Conservation (phyloP, 1,140 invertebrate genomes). For the Ooceraea biroi region DNA sequence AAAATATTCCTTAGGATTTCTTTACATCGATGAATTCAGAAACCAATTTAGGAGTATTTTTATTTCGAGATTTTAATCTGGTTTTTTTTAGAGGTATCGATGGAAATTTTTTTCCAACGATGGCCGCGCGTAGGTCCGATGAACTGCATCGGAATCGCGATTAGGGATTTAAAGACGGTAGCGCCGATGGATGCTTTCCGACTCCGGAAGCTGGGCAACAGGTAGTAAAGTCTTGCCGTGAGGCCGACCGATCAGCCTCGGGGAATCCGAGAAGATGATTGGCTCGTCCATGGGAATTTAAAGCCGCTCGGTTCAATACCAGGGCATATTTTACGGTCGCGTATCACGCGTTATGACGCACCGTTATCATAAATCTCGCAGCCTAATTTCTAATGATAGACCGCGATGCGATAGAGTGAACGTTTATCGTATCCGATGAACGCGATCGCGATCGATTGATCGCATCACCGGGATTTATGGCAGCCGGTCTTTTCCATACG, state of each 20-base stretch:
- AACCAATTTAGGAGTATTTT: neutral
- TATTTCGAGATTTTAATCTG: neutral
- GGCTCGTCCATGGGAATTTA: constrained; percentile 28
- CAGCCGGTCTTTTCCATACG: neutral
- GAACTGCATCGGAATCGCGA: neutral
- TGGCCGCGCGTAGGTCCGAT: neutral
- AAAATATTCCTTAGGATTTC: no score
- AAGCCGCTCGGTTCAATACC: neutral
- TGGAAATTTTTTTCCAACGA: neutral
- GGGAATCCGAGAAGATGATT: constrained; percentile 40
- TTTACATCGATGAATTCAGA: no score
- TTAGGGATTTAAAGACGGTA: constrained; percentile 18
- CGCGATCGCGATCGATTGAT: constrained; percentile 1
- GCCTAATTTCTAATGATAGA: constrained; percentile 43
- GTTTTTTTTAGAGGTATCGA: neutral
- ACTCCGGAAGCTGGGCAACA: constrained; percentile 62
- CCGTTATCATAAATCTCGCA: constrained; percentile 22
- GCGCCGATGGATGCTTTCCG: constrained; percentile 28
- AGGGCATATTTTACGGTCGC: neutral
- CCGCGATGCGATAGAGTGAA: neutral
- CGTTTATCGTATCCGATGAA: constrained; percentile 32
- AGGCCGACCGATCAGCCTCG: neutral
- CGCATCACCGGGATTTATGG: constrained; percentile 20
- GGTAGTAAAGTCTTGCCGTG: constrained; percentile 52
- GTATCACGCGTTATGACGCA: neutral